Evolutionary conservation across 1,140 invertebrate genomes (phyloP).

Genomic region (Subanguina moxae): DNA sequence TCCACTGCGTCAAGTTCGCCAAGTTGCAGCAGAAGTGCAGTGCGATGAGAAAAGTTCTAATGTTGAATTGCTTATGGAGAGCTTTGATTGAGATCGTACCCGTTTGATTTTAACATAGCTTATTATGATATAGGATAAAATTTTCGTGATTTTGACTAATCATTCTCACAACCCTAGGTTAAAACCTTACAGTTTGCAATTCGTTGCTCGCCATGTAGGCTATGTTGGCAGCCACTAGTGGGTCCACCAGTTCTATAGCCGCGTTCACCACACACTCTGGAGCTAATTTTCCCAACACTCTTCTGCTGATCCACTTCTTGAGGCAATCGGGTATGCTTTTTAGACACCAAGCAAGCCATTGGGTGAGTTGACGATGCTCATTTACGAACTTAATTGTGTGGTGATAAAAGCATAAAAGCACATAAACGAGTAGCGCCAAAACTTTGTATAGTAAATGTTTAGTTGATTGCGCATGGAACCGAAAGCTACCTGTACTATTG

Average conservation of each 20-base stretch:
- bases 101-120: too few relatives aligned
- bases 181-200: not conserved
- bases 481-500: not conserved
- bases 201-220: conserved; percentile 9
- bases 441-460: too few relatives aligned
- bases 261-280: conserved; percentile 1
- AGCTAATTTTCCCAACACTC: not conserved
- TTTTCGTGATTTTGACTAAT: not conserved
- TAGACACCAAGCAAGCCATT: not conserved
- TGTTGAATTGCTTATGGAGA: too few relatives aligned
- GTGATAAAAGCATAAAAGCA: not conserved
- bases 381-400: not conserved
- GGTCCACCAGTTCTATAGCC: conserved; percentile 2
- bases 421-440: not conserved
- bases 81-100: too few relatives aligned
- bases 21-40: too few relatives aligned
- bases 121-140: too few relatives aligned
- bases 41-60: too few relatives aligned
- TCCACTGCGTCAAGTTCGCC: too few relatives aligned
- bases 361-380: not conserved
- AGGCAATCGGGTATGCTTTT: not conserved
- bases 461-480: too few relatives aligned
- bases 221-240: not conserved
- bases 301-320: not conserved
- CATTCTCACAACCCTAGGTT: too few relatives aligned